phyloP scores from a whole-genome alignment of 2,888 invertebrate species.

The Drosophila fulvimacula region DNA sequence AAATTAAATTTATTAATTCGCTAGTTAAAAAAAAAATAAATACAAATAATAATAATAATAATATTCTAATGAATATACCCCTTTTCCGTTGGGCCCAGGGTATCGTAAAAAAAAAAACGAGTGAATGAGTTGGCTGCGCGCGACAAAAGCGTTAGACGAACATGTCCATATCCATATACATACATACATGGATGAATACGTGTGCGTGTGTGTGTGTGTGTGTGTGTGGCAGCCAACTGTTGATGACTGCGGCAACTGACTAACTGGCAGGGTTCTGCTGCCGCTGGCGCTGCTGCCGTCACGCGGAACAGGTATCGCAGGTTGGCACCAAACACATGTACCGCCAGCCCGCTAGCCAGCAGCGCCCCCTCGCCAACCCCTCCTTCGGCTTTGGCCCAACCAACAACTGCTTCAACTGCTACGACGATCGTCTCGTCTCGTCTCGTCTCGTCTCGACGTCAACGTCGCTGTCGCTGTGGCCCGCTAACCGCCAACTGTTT shows the following conservation, averaged over 20 bases:
- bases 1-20: too few relatives aligned
- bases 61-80: background rate
- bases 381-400: background rate
- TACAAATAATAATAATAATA: too few relatives aligned
- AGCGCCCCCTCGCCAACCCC: constrained; percentile 8
- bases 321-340: constrained; percentile 79
- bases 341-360: constrained; percentile 28
- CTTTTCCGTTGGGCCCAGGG: background rate
- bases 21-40: too few relatives aligned
- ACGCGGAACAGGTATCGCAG: constrained; percentile 79
- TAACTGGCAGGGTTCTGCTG: constrained; percentile 69
- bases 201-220: constrained; percentile 23
- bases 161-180: constrained; percentile 46
- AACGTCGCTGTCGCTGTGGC: constrained; percentile 42
- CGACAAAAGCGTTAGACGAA: constrained; percentile 61
- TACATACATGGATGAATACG: background rate
- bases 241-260: constrained; percentile 77
- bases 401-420: constrained; percentile 40
- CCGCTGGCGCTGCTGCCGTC: constrained; percentile 52
- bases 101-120: constrained; percentile 36
- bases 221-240: constrained; percentile 66
- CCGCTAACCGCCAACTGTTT: constrained; percentile 65
- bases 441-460: constrained; percentile 15
- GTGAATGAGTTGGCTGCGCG: constrained; percentile 59
- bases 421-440: constrained; percentile 36